Percentiles rank a stretch among this genome's conserved stretches.
Evolutionary conservation across 2,113 vertebrate species (phyloP).

Genomic region (Manacus vitellinus): DNA sequence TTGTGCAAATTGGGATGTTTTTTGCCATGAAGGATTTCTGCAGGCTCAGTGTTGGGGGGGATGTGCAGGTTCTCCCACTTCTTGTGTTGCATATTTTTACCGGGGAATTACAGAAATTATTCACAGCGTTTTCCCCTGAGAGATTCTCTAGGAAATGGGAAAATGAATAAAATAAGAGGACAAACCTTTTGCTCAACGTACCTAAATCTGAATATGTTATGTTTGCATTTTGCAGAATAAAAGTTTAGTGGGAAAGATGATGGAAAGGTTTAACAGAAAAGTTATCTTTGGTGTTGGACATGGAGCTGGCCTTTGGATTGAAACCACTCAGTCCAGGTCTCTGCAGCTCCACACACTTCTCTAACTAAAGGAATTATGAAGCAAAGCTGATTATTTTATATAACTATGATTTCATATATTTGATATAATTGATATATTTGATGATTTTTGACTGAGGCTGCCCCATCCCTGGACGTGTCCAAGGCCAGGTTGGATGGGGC

Average conservation of each 20-base stretch:
- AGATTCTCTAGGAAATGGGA: neutral
- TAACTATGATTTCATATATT: neutral
- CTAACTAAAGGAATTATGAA: neutral
- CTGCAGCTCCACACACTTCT: neutral
- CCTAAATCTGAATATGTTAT: neutral
- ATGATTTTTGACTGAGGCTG: neutral
- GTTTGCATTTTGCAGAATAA: neutral
- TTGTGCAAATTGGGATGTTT: neutral
- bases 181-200: neutral
- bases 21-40: neutral
- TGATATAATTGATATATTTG: neutral
- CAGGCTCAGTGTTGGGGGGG: neutral
- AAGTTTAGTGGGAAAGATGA: neutral
- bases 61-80: accelerated
- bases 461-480: neutral
- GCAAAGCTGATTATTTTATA: neutral
- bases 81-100: neutral
- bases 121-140: neutral
- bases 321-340: neutral
- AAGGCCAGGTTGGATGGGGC: neutral
- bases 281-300: accelerated
- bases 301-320: neutral
- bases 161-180: neutral
- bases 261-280: neutral
- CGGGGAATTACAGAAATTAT: neutral